phyloP scores from a whole-genome alignment of 2,797 vertebrate genomes.

The Syngnathus acus region DNA sequence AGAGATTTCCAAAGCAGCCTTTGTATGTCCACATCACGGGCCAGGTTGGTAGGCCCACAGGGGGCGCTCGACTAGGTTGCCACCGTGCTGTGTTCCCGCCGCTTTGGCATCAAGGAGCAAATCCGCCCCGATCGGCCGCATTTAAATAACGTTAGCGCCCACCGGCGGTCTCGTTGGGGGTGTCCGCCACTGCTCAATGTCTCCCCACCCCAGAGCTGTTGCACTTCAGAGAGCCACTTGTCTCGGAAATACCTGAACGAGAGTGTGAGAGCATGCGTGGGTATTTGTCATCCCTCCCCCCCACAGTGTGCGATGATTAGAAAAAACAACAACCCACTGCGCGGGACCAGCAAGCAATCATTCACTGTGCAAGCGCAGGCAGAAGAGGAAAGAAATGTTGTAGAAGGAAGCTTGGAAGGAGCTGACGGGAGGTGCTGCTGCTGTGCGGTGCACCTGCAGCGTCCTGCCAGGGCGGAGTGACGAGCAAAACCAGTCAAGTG shows the following conservation, averaged over 20 bases:
- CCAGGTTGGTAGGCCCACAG: no score
- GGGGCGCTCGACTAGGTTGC: no score
- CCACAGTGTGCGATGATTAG: conserved; percentile 44
- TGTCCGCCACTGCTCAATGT: conserved; percentile 41
- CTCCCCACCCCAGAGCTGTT: conserved; percentile 16
- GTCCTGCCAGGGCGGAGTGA: no score
- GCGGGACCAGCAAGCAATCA: conserved; percentile 23
- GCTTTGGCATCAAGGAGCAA: neutral
- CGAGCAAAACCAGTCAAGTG: no score
- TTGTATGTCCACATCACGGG: no score
- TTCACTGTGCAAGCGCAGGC: conserved; percentile 20
- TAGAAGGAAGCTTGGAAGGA: conserved; percentile 12
- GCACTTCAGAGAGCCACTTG: conserved; percentile 17
- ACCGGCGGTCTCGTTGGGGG: conserved; percentile 13
- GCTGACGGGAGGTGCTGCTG: neutral
- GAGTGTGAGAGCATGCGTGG: conserved; percentile 7
- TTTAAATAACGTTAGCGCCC: conserved; percentile 46
- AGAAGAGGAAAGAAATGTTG: no score
- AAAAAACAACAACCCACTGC: conserved; percentile 31
- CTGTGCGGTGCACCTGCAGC: no score
- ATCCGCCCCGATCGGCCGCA: neutral
- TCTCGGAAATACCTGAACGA: conserved; percentile 13
- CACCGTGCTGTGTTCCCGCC: no score
- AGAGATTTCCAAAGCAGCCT: no score
- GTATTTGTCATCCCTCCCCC: conserved; percentile 14